phyloP scores from a whole-genome alignment of 2,113 vertebrate genomes.

The Lamprotornis superbus region DNA sequence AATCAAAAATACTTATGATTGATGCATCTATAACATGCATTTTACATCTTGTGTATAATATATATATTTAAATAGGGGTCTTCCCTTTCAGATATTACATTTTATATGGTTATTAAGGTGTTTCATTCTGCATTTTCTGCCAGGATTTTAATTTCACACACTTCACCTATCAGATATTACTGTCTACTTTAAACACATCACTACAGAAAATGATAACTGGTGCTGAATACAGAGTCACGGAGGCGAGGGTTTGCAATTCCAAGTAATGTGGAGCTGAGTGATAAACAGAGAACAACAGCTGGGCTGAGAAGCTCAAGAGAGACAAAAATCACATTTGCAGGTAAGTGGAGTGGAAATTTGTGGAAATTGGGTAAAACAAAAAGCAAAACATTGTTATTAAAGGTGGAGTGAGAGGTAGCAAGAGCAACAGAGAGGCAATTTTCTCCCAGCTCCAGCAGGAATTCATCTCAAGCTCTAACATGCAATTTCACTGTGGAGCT shows the following conservation, averaged over 20 bases:
- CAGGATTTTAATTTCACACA: background rate
- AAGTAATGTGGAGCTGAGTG: background rate
- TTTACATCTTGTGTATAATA: background rate
- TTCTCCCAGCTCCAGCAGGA: slow-evolving; percentile 4
- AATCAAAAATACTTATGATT: background rate
- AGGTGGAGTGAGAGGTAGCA: background rate
- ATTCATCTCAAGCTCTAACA: background rate
- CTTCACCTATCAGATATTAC: background rate
- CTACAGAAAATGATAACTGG: background rate
- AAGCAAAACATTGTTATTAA: slow-evolving; percentile 5
- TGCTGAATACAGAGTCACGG: background rate
- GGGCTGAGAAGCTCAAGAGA: background rate
- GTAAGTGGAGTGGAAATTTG: slow-evolving; percentile 22
- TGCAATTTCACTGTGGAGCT: background rate
- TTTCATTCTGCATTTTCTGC: background rate
- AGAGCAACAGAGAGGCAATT: background rate
- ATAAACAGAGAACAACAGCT: background rate
- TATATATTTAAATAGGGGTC: background rate
- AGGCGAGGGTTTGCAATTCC: background rate
- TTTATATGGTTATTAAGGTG: background rate
- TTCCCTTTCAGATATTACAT: background rate
- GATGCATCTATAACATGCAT: background rate
- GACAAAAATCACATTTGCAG: slow-evolving; percentile 15
- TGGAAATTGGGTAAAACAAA: background rate
- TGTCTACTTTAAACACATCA: background rate